Evolutionary conservation across 2,888 invertebrate species (phyloP), one percentile per base, ranked within the genome.

Genomic region (Lepidocyrtoides sp.): DNA sequence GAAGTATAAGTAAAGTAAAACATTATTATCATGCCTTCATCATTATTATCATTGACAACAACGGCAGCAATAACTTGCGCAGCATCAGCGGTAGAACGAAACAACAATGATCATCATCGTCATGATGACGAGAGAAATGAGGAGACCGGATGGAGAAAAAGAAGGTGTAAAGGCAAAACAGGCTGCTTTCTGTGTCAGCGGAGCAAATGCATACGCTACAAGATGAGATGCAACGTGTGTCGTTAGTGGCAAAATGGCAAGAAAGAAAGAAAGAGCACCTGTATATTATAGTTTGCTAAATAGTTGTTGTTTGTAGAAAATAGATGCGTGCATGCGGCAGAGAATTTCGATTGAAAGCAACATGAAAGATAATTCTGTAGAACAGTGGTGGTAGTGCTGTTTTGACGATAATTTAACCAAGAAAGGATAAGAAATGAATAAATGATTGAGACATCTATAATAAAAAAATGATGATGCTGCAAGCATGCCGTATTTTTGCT

Each of bases 151-250:
- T 93, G 91, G 89, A 92, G 93, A 91, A 89, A 91, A 92, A 87
- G 91, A 91, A 93, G 93, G 91, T 85, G 91, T 88, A 82, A 51
- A 60, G 89, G 44, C 66, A 91, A 83, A 93, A 93, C 93, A 88
- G 89, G 93, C 91, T 93, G 87, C 54, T 93, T 93, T 93, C 91
- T 93, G 93, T 93, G 93, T 93, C 93, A 93, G 93, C 92, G 91
- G 93, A 93, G 92, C 93, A 93, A 87, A 66, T 48, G 84, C 82
- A 77, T 84, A n/a, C n/a, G 63, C 60, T 83, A 36, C 54, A 57
- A 36, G n/a, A n/a, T n/a, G n/a, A 48, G 29, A 72, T 85, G 51
- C 66, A 69, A 23, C 75, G 75, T 44, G 75, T 23, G 75, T 75
- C 79, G 48, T 48, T 75, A 44, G 44, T 41, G 20, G 32, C 36